Evolutionary conservation across 2,888 invertebrate species (phyloP), one percentile per base, ranked within the genome.

Genomic region (Latrodectus hesperus): DNA sequence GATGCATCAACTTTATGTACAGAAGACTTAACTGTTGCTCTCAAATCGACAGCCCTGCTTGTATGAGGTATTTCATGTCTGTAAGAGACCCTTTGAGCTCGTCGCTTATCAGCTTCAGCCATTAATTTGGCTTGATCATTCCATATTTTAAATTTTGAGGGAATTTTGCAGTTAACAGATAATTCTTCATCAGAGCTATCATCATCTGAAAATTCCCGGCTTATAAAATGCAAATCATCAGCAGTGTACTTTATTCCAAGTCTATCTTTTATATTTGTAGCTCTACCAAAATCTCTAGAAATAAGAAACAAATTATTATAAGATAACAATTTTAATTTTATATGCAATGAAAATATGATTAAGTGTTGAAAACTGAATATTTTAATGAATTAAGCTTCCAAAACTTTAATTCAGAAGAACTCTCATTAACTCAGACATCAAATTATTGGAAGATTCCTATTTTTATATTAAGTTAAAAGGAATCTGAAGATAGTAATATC

Each of bases 141-240:
- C 84, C 84, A 84, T n/a, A 84, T 65, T n/a, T 78, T 84, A 38
- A 38, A 84, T 9, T 67, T 71, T 14, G 77, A 72, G 9, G 84
- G 74, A 9, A 84, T 71, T 11, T 77, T 84, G 22, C 84, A 73
- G 38, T 65, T 67, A 53, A 78, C 77, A 68, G 75, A 38, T 8
- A 81, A 51, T 49, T 76, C 52, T 16, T 78, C 76, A n/a, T 77
- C 77, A 4, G 17, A 60, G 16, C 65, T 60, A 14, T 77, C 67
- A 9, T 55, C 78, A 70, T 55, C 67, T 17, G 77, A 78, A 55
- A 77, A 73, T 51, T 22, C 73, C 10, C 65, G 64, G 14, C 77
- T 73, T n/a, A 84, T 38, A 17, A 72, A 53, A 38, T 22, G 10
- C 9, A 84, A 67, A 26, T 84, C 77, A 9, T 84, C 84, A 17